Evolutionary conservation across 2,113 vertebrate species (phyloP), one percentile per base, ranked within the genome.

Genomic region (Geococcyx californianus): DNA sequence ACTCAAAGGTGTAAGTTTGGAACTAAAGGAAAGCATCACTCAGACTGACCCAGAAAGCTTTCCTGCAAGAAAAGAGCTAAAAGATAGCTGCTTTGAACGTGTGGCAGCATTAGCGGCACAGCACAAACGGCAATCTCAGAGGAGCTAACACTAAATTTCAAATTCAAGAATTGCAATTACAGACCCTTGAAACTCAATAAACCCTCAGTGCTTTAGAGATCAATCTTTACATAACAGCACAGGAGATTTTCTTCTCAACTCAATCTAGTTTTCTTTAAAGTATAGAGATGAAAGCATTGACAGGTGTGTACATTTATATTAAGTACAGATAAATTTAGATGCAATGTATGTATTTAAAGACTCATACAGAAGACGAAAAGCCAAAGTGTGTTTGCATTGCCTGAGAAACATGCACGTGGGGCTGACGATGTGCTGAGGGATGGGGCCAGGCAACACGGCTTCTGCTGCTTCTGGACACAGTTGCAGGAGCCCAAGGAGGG

Each of bases 81-180:
- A 38, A 58, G 26, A 69, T 19, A 75, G 13, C 56, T 38, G n/a
- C 66, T 69, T 29, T 54, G 44, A 68, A 42, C 14, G 1, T 0
- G 1, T 2, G n/a, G 74, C 80, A 91, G 62, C 0, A 0, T 58
- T 52, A 77, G 21, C 19, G 4, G 77, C 62, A 84, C 82, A 64
- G 89, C 66, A 59, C 47, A 83, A 79, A 49, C 1, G 0, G 36
- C 38, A 83, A 8, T 76, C 63, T 36, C 82, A 66, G 45, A 83
- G 62, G 45, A 93, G 16, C n/a, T 31, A 90, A 74, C 34, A 36
- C 15, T 0, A 0, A 93, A 82, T 75, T 72, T 84, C 47, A 84
- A 68, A 95, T 73, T 56, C 44, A 79, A 38, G 25, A 83, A 77
- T 63, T 90, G 64, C 47, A 84, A 12, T 68, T 72, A 78, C 36